Evolutionary conservation across 92 coral and sea anemone genomes (phyloP).

Genomic region (Epizoanthus ramosus): DNA sequence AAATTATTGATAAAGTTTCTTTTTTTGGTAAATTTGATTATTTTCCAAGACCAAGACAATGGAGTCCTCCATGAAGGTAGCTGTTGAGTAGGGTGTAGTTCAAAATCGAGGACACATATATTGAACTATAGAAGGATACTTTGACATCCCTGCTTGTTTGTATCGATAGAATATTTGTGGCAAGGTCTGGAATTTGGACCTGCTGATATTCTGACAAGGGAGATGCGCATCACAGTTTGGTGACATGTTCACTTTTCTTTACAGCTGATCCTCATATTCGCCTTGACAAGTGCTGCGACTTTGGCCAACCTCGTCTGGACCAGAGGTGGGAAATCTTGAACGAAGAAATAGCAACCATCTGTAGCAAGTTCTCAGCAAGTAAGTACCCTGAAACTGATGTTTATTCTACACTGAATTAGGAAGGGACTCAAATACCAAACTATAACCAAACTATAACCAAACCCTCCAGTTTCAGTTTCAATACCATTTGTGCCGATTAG

Average conservation of each 20-base stretch:
- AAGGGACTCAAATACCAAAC: not conserved
- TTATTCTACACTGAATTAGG: not conserved
- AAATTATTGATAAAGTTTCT: no score
- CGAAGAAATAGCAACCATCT: slow-evolving; percentile 81
- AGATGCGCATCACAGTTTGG: no score
- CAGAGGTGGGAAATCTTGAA: slow-evolving; percentile 92
- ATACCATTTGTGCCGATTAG: not conserved
- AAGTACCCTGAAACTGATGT: slow-evolving; percentile 27
- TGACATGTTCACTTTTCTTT: not conserved
- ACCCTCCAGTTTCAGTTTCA: not conserved
- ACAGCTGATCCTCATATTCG: slow-evolving; percentile 79
- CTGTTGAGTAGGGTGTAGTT: no score
- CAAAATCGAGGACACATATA: no score
- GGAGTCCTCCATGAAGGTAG: no score
- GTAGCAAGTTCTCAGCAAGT: slow-evolving; percentile 90
- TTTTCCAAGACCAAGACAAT: no score
- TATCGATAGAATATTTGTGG: no score
- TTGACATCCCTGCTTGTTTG: no score
- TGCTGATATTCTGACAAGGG: no score
- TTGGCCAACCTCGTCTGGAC: slow-evolving; percentile 83
- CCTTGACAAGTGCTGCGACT: slow-evolving; percentile 72
- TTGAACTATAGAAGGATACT: no score
- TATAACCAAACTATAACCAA: not conserved
- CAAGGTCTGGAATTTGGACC: no score
- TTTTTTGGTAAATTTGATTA: no score